Conservation (phyloP, 1,140 invertebrate genomes). For the Drosophila elegans region DNA sequence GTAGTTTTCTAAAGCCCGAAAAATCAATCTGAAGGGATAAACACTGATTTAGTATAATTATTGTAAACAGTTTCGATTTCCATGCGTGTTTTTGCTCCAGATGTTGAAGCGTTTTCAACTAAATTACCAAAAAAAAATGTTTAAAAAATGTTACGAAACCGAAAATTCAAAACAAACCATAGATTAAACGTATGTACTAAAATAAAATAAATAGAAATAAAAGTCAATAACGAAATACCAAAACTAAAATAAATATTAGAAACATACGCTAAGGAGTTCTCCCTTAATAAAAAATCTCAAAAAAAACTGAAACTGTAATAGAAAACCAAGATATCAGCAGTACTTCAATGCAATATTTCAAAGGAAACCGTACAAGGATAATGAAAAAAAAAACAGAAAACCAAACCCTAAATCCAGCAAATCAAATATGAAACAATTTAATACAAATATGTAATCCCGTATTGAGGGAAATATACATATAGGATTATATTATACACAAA, state of each 20-base stretch:
- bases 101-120: conserved; percentile 60
- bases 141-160: conserved; percentile 55
- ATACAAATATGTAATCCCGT: conserved; percentile 66
- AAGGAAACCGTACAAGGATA: conserved; percentile 28
- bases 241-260: conserved; percentile 62
- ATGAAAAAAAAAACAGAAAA: conserved; percentile 32
- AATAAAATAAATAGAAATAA: conserved; percentile 53
- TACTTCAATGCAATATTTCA: conserved; percentile 67
- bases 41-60: conserved; percentile 30
- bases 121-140: conserved; percentile 45
- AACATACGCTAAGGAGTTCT: conserved; percentile 43
- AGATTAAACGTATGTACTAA: conserved; percentile 50
- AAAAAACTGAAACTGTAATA: conserved; percentile 59
- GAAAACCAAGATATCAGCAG: conserved; percentile 68
- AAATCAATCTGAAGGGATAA: conserved; percentile 39
- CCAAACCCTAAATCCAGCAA: conserved; percentile 41
- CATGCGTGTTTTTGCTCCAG: conserved; percentile 70
- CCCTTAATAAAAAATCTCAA: conserved; percentile 27
- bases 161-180: conserved; percentile 31
- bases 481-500: conserved; percentile 66
- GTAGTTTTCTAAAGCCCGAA: conserved; percentile 72
- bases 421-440: conserved; percentile 62
- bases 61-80: conserved; percentile 61
- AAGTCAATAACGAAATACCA: conserved; percentile 37
- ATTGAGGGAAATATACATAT: conserved; percentile 69